phyloP scores from a whole-genome alignment of 2,113 vertebrate species.

The Nothocercus nigrocapillus region DNA sequence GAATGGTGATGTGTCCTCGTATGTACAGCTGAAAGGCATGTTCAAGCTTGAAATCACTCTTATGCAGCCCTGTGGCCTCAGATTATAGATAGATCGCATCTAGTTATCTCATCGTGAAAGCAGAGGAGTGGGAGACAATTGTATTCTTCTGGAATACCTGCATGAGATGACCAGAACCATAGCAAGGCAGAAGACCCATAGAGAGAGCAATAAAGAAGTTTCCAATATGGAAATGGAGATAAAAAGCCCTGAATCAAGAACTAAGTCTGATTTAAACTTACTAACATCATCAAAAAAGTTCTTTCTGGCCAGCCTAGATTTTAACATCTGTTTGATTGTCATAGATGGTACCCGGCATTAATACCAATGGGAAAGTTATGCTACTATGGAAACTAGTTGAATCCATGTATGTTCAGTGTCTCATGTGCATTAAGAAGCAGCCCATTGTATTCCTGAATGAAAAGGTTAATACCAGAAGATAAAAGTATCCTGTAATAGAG shows the following conservation, averaged over 20 bases:
- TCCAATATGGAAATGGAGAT: not conserved
- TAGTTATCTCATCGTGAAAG: not conserved
- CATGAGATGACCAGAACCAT: not conserved
- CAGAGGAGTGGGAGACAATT: not conserved
- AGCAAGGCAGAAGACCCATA: not conserved
- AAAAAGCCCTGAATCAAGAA: not conserved
- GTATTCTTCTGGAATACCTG: not conserved
- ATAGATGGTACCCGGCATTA: not conserved
- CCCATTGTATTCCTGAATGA: not conserved
- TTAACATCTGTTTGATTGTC: not conserved
- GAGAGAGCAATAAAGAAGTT: not conserved
- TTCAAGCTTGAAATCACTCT: not conserved
- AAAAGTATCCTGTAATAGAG: not conserved
- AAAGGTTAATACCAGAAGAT: not conserved
- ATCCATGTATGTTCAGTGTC: not conserved
- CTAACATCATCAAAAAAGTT: not conserved
- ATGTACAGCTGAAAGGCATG: not conserved
- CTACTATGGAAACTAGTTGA: not conserved
- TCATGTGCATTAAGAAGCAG: not conserved
- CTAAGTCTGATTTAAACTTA: not conserved
- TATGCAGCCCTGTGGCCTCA: not conserved
- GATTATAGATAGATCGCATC: not conserved
- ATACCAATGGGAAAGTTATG: not conserved
- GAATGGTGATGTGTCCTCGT: not conserved
- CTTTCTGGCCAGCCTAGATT: not conserved